These are phyloP conservation scores for Musca vetustissima DNA, from an alignment of 1,140 invertebrate genomes.

Conservation along the genomic window DNA sequence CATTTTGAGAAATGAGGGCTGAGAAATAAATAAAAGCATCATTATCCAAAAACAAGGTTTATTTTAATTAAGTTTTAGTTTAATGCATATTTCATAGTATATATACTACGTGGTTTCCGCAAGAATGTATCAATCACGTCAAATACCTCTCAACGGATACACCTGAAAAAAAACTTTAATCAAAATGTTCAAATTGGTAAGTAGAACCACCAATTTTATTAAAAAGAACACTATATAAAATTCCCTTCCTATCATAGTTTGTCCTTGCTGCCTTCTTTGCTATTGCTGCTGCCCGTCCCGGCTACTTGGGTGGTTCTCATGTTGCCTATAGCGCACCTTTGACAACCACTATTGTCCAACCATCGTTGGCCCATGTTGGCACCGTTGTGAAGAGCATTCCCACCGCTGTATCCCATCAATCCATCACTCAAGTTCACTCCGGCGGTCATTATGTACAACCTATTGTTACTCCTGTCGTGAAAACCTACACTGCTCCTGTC, in stretches of 20 bases:
- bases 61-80: no score
- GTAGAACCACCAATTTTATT: slow-evolving; percentile 7
- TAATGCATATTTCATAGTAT: no score
- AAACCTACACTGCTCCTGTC: slow-evolving; percentile 25
- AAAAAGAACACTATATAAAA: not conserved
- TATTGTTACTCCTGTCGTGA: slow-evolving; percentile 28
- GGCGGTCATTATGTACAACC: slow-evolving; percentile 22
- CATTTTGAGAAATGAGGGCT: no score
- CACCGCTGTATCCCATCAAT: slow-evolving; percentile 57
- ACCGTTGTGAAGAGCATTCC: slow-evolving; percentile 52
- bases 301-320: slow-evolving; percentile 1
- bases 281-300: slow-evolving; percentile 13
- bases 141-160: slow-evolving; percentile 20
- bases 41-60: no score
- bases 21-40: no score
- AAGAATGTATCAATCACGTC: slow-evolving; percentile 2
- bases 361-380: slow-evolving; percentile 40
- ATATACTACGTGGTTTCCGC: no score
- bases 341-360: slow-evolving; percentile 35
- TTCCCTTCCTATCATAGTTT: slow-evolving; percentile 7
- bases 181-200: slow-evolving; percentile 58
- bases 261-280: slow-evolving; percentile 16
- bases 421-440: not conserved
- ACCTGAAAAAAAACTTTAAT: slow-evolving; percentile 20
- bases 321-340: slow-evolving; percentile 15